These are phyloP conservation scores for Tanypteryx hageni DNA, from an alignment of 2,888 invertebrate genomes.

Conservation along the genomic window DNA sequence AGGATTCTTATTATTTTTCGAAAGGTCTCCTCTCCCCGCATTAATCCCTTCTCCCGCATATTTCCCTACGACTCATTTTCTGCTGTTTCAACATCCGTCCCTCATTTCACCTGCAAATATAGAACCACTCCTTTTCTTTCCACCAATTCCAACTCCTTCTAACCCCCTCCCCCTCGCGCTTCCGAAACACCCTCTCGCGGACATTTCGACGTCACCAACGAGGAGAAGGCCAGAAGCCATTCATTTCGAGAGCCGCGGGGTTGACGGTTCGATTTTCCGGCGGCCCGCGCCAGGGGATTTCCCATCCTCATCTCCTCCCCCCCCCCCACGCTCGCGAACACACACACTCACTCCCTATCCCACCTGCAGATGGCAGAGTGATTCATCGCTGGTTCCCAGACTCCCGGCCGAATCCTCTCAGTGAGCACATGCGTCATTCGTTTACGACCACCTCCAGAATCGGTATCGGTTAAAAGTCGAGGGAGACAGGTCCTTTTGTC, in stretches of 20 bases:
- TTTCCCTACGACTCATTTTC: neutral
- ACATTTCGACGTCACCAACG: conserved; percentile 30
- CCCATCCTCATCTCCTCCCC: neutral
- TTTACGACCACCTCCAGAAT: neutral
- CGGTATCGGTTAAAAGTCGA: neutral
- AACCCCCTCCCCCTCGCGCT: neutral
- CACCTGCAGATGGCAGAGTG: conserved; percentile 55
- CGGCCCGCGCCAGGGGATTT: neutral
- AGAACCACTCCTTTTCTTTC: conserved; percentile 11
- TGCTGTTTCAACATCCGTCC: neutral
- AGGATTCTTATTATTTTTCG: too few relatives aligned
- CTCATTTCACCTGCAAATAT: neutral
- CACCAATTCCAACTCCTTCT: neutral
- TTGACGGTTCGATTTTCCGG: conserved; percentile 29
- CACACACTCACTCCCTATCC: neutral
- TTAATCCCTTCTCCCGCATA: neutral
- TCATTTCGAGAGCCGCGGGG: neutral
- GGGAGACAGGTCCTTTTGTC: neutral
- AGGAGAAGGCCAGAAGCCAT: conserved; percentile 17
- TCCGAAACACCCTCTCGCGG: neutral
- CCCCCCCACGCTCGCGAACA: neutral
- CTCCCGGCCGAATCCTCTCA: neutral
- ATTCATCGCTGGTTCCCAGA: conserved; percentile 38
- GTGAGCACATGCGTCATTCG: conserved; percentile 34
- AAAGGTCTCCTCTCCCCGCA: too few relatives aligned